Evolutionary conservation across 1,140 invertebrate genomes (phyloP), one percentile per base, ranked within the genome.

Genomic region (Drosophila azteca): DNA sequence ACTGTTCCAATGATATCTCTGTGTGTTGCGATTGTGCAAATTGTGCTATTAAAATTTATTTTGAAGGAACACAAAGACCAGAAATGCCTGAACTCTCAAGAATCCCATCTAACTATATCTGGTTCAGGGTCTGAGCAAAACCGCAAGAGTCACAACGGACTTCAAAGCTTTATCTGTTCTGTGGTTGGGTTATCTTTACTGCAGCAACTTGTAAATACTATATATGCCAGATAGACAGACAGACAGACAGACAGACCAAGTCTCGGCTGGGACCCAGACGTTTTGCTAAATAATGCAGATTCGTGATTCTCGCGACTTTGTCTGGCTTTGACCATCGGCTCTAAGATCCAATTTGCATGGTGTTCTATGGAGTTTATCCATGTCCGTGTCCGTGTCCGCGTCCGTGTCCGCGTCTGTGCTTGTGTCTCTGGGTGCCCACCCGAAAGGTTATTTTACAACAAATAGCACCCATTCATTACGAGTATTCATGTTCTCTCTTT

Each of bases 401-500:
- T 24, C 20, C 49, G 43, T 2, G 17, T 6, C 9, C 9, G 17
- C 17, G 20, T 11, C 24, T 1, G 24, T 11, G 39, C 31, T n/a
- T 8, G 26, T 26, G 31, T 39, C 9, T 13, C 17, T 20, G 17
- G 11, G 1, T 39, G 15, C 63, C 64, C 45, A 41, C 70, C 69
- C 59, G 57, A 55, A 58, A 55, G 17, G 20, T 55, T 57, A 51
- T 15, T 43, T 78, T 62, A 71, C 55, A 60, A 55, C 71, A 61
- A 51, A 53, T 39, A 20, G 73, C 79, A 81, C 65, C 77, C 59
- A 13, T 51, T 39, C 63, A 77, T 87, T 85, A 20, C 17, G 17
- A 20, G 17, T 20, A 82, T 85, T 85, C 74, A 82, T 75, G 77
- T 81, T 64, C 73, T 44, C 69, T 57, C 61, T 31, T 39, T 85